Base-by-base conservation (phyloP, 1,140 invertebrate genomes). In the Halesus radiatus region DNA sequence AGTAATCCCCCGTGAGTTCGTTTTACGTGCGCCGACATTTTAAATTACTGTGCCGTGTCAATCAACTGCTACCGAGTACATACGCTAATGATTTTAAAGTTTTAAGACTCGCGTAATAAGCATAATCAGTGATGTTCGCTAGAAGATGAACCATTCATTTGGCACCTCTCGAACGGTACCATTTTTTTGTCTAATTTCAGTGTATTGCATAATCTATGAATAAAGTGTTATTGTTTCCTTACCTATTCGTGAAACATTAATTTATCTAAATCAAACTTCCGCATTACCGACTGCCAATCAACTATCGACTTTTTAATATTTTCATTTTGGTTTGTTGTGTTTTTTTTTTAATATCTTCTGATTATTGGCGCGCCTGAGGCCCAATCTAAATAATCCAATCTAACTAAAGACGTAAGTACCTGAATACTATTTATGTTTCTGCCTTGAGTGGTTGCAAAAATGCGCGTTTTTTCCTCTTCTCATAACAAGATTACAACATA, bases 231-330 rank as follows among this genome's bases (percentile, higher is more conserved):
- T 50, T 70, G 37, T 70, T 52, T 37, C 20, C 66, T 32, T 22
- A 45, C 16, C 64, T 70, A n/a, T 70, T 70, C 66, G 66, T 70
- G 18, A 18, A 70, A 18, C 66, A 70, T 45, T 70, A n/a, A 20
- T 45, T 68, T 70, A 29, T 15, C 16, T 22, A 45, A 45, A 66
- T 22, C 16, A 29, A 2, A 64, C 62, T 70, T 70, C 66, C 66
- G 66, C 66, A 70, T 45, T 70, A 37, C 66, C 29, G 37, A 20
- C 18, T 22, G 66, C 64, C 64, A 68, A 68, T 68, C 64, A 45
- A 32, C 64, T 45, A 16, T 37, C 32, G n/a, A 20, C 18, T 20
- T 64, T 45, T 37, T 13, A 70, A 45, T 37, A 45, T 70, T 70
- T 70, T 23, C 32, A 20, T 70, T 70, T 70, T 52, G 37, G 50